phyloP scores from a whole-genome alignment of 2,888 invertebrate species.

The Philereme transversata region DNA sequence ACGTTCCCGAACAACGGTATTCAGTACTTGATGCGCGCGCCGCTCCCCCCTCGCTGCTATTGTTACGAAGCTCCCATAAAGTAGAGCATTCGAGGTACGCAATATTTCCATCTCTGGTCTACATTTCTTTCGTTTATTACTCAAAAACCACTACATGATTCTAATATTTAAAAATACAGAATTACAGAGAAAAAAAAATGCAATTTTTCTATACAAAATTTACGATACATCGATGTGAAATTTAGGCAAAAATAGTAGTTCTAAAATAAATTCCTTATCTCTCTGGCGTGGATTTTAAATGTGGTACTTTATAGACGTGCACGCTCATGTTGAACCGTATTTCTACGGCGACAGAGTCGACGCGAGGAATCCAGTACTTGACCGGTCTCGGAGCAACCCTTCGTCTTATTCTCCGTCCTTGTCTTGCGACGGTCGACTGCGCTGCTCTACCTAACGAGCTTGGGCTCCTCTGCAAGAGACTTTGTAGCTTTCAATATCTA shows the following conservation, averaged over 20 bases:
- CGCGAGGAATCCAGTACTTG: constrained; percentile 70
- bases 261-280: constrained; percentile 81
- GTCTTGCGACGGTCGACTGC: constrained; percentile 81
- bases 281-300: constrained; percentile 82
- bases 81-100: constrained; percentile 61
- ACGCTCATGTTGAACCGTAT: constrained; percentile 70
- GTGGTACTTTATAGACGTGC: constrained; percentile 77
- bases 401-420: constrained; percentile 84
- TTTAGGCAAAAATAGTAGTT: constrained; percentile 42
- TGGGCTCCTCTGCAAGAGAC: constrained; percentile 38
- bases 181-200: constrained; percentile 59
- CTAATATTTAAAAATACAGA: constrained; percentile 42
- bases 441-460: constrained; percentile 67
- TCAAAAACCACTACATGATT: constrained; percentile 30
- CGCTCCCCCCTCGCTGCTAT: constrained; percentile 82
- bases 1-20: constrained; percentile 60
- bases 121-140: constrained; percentile 58
- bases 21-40: constrained; percentile 73
- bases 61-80: constrained; percentile 81
- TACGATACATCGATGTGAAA: constrained; percentile 20
- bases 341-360: constrained; percentile 49
- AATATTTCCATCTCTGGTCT: constrained; percentile 78
- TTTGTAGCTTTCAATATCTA: constrained; percentile 34
- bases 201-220: constrained; percentile 65
- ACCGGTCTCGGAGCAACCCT: constrained; percentile 83